A percentile compares a stretch with the other conserved stretches of the same genome.
These are phyloP conservation scores for Poliocrania exsul DNA, from an alignment of 2,797 vertebrate genomes.

Conservation along the genomic window DNA sequence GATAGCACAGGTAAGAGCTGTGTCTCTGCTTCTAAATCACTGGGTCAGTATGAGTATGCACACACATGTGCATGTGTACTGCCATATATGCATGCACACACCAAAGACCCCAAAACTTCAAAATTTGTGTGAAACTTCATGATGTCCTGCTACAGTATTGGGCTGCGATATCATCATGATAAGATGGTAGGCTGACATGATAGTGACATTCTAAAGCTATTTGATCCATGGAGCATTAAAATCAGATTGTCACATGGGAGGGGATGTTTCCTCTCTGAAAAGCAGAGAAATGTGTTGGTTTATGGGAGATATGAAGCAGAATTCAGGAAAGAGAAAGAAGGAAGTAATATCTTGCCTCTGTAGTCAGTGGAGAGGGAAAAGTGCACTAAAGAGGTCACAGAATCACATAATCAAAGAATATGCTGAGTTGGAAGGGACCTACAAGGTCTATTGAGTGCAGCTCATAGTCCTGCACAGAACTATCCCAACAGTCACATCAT, in stretches of 20 bases:
- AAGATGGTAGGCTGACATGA: background rate
- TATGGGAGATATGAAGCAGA: background rate
- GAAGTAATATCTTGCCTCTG: background rate
- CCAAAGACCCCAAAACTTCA: background rate
- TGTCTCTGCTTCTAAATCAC: background rate
- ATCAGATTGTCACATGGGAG: accelerated
- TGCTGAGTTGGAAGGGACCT: background rate
- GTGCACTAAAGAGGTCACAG: background rate
- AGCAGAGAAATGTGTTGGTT: background rate
- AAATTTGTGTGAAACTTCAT: background rate
- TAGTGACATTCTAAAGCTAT: background rate
- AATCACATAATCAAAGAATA: background rate
- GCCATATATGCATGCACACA: background rate
- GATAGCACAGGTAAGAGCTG: background rate
- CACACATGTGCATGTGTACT: too few species aligned
- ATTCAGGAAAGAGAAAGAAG: background rate
- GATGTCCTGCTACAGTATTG: background rate
- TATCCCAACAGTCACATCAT: background rate
- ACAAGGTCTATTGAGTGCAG: background rate
- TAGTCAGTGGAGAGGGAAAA: background rate
- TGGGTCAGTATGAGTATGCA: background rate
- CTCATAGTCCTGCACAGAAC: background rate
- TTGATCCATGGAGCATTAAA: background rate
- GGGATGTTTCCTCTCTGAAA: background rate
- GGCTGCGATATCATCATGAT: background rate